Evolutionary conservation across 1,140 invertebrate species (phyloP).

Genomic region (Bombus superbus): DNA sequence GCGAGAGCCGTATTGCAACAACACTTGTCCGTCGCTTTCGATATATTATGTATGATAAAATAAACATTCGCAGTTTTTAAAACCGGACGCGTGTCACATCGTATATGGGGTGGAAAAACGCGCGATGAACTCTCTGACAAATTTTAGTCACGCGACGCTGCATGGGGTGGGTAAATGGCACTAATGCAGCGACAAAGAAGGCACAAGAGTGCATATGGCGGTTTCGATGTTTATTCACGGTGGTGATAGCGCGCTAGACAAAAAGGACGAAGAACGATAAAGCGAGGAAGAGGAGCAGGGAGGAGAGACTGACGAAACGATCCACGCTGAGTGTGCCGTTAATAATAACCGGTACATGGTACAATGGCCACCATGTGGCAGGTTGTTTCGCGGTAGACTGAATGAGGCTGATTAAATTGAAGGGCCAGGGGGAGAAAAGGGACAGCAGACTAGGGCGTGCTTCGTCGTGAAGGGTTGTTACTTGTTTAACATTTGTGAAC

Average conservation of each 20-base stretch:
- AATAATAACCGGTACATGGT: slow-evolving; percentile 61
- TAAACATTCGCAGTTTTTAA: slow-evolving; percentile 37
- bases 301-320: slow-evolving; percentile 52
- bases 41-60: not conserved
- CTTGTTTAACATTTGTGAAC: slow-evolving; percentile 63
- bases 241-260: slow-evolving; percentile 50
- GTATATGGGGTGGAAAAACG: not conserved
- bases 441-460: slow-evolving; percentile 46
- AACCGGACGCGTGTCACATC: slow-evolving; percentile 13
- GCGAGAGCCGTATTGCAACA: not conserved
- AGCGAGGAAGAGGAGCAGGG: not conserved
- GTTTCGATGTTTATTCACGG: slow-evolving; percentile 59
- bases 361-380: slow-evolving; percentile 75
- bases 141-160: slow-evolving; percentile 42
- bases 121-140: not conserved
- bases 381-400: slow-evolving; percentile 75
- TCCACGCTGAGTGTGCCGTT: slow-evolving; percentile 53
- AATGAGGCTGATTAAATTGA: slow-evolving; percentile 77
- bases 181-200: slow-evolving; percentile 58
- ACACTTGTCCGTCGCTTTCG: not conserved
- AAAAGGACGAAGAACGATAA: not conserved
- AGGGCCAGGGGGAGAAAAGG: slow-evolving; percentile 63
- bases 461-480: slow-evolving; percentile 65
- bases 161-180: slow-evolving; percentile 49
- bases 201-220: slow-evolving; percentile 59